Evolutionary conservation across 2,797 vertebrate species (phyloP), one percentile per base, ranked within the genome.

Genomic region (Coracias cyanogaster): DNA sequence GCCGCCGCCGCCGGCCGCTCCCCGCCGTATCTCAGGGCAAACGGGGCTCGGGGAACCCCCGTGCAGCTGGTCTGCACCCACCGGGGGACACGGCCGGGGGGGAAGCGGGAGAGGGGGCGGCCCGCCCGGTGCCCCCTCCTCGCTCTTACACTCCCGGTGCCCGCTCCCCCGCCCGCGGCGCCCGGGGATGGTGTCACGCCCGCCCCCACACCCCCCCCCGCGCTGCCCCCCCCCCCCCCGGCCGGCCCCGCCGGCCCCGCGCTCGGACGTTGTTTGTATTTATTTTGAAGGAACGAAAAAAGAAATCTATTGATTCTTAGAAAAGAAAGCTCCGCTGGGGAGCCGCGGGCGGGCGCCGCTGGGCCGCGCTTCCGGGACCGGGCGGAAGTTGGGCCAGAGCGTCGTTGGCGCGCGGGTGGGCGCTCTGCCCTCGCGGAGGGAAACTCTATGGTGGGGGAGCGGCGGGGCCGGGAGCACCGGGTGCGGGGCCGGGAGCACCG

Each of bases 241-340:
- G 22, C 35, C 60, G 37, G 16, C 51, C 57, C 62, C 31, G 76
- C 66, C 74, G 65, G 71, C 62, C 94, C 95, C 94, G 96, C 97
- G 97, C 91, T 86, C 94, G 87, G 90, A 90, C 94, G 97, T 97
- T 98, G 97, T 98, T 98, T 98, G 98, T 98, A 98, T 98, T 98
- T 98, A 98, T 98, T 98, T 98, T 98, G 97, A 96, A 98, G 96
- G 96, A 98, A 98, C 94, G 25, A 67, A 69, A 49, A 65, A 66
- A 78, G 16, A 96, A 97, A 98, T 98, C 97, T 98, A 98, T 98
- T 98, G 97, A 97, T 98, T 98, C 98, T 98, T 98, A 98, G 98
- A 98, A 98, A 98, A 98, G 97, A 97, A 97, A 97, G 83, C 66
- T 90, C 91, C 96, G 93, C 82, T 97, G 95, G 28, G 96, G 91